These are phyloP conservation scores for Drosophila barbarae DNA, from an alignment of 2,888 invertebrate species.

Conservation along the genomic window DNA sequence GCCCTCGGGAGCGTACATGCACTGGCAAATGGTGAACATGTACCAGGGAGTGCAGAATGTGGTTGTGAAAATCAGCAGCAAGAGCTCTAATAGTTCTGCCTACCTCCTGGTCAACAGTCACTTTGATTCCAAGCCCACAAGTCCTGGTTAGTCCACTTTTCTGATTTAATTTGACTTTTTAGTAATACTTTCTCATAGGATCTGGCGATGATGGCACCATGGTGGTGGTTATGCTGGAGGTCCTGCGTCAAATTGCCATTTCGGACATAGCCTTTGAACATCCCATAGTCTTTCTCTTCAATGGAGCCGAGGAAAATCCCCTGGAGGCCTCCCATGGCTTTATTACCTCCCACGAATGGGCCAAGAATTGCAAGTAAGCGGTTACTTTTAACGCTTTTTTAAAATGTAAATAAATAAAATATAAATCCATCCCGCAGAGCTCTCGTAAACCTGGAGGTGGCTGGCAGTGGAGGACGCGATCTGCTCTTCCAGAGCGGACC, in stretches of 20 bases:
- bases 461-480: slow-evolving; percentile 94
- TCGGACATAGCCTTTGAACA: slow-evolving; percentile 79
- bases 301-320: slow-evolving; percentile 85
- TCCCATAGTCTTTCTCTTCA: slow-evolving; percentile 84
- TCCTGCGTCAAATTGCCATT: slow-evolving; percentile 80
- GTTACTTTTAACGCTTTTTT: too few species aligned
- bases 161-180: background rate
- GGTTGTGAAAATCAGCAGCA: slow-evolving; percentile 73
- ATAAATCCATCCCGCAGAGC: slow-evolving; percentile 77
- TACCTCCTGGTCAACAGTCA: slow-evolving; percentile 90
- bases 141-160: slow-evolving; percentile 82
- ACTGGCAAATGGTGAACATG: slow-evolving; percentile 70
- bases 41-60: slow-evolving; percentile 78
- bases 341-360: slow-evolving; percentile 80
- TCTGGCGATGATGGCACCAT: slow-evolving; percentile 85
- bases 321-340: slow-evolving; percentile 86
- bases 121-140: slow-evolving; percentile 93
- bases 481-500: slow-evolving; percentile 93
- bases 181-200: slow-evolving; percentile 59
- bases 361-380: slow-evolving; percentile 54
- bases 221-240: slow-evolving; percentile 84
- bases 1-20: slow-evolving; percentile 72
- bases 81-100: slow-evolving; percentile 61
- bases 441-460: slow-evolving; percentile 94
- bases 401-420: background rate